Conservation (phyloP, 2,113 vertebrate genomes). For the Laterallus jamaicensis region DNA sequence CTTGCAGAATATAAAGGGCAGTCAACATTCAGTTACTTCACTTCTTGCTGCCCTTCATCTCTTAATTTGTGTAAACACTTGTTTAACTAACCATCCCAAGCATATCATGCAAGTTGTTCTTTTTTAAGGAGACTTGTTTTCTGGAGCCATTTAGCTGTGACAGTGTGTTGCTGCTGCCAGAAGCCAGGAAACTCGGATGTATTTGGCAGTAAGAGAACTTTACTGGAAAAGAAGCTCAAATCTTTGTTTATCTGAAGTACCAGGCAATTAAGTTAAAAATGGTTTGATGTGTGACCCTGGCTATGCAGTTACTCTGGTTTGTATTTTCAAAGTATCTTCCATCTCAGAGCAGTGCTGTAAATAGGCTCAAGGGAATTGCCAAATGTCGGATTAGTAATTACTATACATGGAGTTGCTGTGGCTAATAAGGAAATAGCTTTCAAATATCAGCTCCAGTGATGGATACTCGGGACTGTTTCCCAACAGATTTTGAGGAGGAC, state of each 20-base stretch:
- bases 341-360: not conserved
- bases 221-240: not conserved
- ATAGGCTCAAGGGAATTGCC: not conserved
- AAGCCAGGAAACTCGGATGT: not conserved
- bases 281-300: not conserved
- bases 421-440: not conserved
- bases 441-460: not conserved
- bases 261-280: not conserved
- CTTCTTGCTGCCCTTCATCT: not conserved
- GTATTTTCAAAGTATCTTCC: not conserved
- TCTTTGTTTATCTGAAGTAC: conserved; percentile 16
- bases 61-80: not conserved
- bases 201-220: not conserved
- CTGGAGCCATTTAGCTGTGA: not conserved
- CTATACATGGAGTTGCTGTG: not conserved
- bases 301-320: not conserved
- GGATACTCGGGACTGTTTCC: not conserved
- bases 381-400: not conserved
- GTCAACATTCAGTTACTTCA: not conserved
- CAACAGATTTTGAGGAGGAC: not conserved
- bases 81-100: not conserved
- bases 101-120: not conserved
- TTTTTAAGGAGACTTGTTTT: not conserved
- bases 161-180: not conserved
- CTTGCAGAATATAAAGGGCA: not conserved